Base-by-base conservation (phyloP, 2,888 invertebrate genomes). In the Pelosia muscerda region DNA sequence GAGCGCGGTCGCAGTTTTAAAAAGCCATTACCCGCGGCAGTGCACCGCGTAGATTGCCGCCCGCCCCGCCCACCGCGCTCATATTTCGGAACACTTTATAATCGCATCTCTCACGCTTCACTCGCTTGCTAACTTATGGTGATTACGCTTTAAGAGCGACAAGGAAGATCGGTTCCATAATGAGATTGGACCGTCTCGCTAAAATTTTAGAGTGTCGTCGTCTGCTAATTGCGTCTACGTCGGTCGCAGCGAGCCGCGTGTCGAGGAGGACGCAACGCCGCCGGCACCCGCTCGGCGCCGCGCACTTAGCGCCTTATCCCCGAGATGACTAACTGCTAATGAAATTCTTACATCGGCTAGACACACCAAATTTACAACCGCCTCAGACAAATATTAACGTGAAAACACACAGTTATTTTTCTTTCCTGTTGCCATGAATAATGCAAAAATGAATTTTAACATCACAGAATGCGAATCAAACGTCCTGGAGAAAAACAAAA, bases 1-100 rank as follows among this genome's bases (percentile, higher is more conserved):
- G 95, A 95, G 93, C 95, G 92, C 92, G 93, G 94, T 95, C 95
- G 95, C 92, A 94, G 94, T 93, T 94, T 95, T 94, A 95, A 95
- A 95, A 95, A 93, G 93, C 94, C 93, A 94, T 95, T 95, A 95
- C 92, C 89, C 89, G 91, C 86, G 89, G 92, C 92, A 89, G 84
- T 93, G 94, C 93, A 93, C 89, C 92, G 89, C 92, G 89, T 89
- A 93, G 93, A 93, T 93, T 93, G 93, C 90, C 84, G 88, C 83
- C 81, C 79, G 80, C 83, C 78, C 79, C 86, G 81, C 80, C 81
- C 84, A 82, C 83, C 85, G 86, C 84, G 88, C 88, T 92, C 92
- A 93, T 94, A 94, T 94, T 94, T 94, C 92, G 94, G 93, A 92
- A 94, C 92, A 94, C 92, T 94, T 94, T 93, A 94, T 94, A 94